Base-by-base conservation (phyloP, 2,113 vertebrate genomes). In the Pitta sordida region DNA sequence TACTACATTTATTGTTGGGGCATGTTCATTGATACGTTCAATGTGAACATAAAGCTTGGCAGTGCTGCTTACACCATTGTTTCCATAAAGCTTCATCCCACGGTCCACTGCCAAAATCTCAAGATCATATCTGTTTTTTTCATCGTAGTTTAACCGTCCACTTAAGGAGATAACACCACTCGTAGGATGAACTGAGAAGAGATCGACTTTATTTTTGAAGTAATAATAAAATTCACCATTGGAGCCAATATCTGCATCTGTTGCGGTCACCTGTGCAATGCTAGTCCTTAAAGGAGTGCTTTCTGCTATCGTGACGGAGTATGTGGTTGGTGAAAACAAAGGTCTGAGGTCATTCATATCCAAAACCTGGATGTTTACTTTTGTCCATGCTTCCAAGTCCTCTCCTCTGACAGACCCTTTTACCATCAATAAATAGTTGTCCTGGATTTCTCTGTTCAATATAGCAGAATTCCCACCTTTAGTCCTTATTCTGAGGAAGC, bases 181-280 rank as follows among this genome's bases (percentile, higher is more conserved):
- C 0, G 99, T 99, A 58, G 99, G 99, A 91, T 99, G 99, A 68
- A 99, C 99, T 11, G 98, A 98, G 96, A 99, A 99, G 24, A 99
- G 97, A 69, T 99, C 99, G 60, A 98, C 98, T 97, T 98, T 99
- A 88, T 98, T 99, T 95, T 99, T 99, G 92, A 99, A 99, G 96
- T 99, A 99, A 90, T 99, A 99, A 97, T 99, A 99, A 97, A 99
- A 99, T 96, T 99, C 99, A 69, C 99, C 99, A 44, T 99, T 99
- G 89, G 99, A 99, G 88, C 99, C 99, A 24, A 99, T 99, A 88
- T 99, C 99, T 0, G 99, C 99, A 83, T 99, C 99, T 8, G 99
- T 99, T n/a, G 99, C 99, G 0, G 99, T 99, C 83, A 99, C 99
- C 92, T 99, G 99, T 90, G 99, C 99, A 59, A 99, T 99, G 67